phyloP scores from a whole-genome alignment of 1,140 invertebrate species.

The Cyclargus thomasi region DNA sequence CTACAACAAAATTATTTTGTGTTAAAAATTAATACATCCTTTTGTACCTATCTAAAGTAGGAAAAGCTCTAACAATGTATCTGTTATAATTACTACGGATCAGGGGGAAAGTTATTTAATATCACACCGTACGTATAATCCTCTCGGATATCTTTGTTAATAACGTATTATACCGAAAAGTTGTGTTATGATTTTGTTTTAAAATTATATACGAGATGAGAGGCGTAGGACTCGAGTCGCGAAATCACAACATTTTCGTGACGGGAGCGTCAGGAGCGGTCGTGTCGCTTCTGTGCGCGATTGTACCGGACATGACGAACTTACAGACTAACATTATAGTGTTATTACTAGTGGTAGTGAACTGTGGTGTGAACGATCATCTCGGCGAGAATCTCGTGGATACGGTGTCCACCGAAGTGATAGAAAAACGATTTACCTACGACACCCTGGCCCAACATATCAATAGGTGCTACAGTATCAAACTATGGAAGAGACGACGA shows the following conservation, averaged over 20 bases:
- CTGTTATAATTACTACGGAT: neutral
- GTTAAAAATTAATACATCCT: no score
- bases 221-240: neutral
- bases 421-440: neutral
- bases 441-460: neutral
- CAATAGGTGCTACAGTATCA: constrained; percentile 34
- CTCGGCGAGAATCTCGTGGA: neutral
- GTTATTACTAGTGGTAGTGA: constrained; percentile 9
- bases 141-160: neutral
- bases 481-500: constrained; percentile 54
- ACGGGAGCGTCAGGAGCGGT: neutral
- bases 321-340: constrained; percentile 3
- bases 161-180: neutral
- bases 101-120: neutral
- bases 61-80: neutral
- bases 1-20: no score
- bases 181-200: neutral
- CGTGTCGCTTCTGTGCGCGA: neutral
- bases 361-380: neutral
- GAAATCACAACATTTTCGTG: neutral
- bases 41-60: no score
- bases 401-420: neutral
- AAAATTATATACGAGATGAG: neutral
- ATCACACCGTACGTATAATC: neutral
- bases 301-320: neutral